A percentile compares a stretch with the other conserved stretches of the same genome.
These are phyloP conservation scores for Anomalospiza imberbis DNA, from an alignment of 2,797 vertebrate species.

Conservation along the genomic window DNA sequence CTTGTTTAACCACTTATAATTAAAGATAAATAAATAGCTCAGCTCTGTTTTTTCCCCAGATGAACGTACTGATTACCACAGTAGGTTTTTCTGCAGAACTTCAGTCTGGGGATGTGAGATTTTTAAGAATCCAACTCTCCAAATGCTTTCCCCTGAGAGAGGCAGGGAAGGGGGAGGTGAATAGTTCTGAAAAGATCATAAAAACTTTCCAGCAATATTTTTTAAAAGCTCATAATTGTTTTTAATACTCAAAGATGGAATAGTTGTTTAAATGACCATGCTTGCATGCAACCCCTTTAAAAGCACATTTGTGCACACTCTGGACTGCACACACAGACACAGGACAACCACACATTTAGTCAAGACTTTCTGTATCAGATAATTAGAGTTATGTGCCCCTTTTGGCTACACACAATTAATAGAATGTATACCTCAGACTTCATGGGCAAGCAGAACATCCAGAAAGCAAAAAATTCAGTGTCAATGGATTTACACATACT, in stretches of 20 bases:
- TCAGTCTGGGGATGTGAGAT: background rate
- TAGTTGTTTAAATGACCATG: background rate
- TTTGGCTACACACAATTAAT: background rate
- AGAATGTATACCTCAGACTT: background rate
- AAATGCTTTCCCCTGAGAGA: background rate
- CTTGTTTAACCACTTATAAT: conserved; percentile 59
- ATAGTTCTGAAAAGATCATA: background rate
- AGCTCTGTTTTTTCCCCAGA: conserved; percentile 32
- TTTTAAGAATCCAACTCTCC: background rate
- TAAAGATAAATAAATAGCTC: conserved; percentile 64
- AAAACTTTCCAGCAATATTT: background rate
- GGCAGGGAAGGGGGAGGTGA: background rate
- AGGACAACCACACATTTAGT: background rate
- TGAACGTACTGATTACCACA: conserved; percentile 17
- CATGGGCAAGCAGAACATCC: background rate
- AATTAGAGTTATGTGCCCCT: background rate
- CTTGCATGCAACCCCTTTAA: background rate
- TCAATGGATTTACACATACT: background rate
- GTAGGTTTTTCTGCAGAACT: conserved; percentile 6
- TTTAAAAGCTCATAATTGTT: background rate
- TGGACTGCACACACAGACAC: background rate
- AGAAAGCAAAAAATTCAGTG: background rate
- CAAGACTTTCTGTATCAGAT: background rate
- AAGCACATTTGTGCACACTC: background rate
- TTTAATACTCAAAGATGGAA: background rate